Base-by-base conservation (phyloP, 1,140 invertebrate species). In the Trichonephila inaurata region DNA sequence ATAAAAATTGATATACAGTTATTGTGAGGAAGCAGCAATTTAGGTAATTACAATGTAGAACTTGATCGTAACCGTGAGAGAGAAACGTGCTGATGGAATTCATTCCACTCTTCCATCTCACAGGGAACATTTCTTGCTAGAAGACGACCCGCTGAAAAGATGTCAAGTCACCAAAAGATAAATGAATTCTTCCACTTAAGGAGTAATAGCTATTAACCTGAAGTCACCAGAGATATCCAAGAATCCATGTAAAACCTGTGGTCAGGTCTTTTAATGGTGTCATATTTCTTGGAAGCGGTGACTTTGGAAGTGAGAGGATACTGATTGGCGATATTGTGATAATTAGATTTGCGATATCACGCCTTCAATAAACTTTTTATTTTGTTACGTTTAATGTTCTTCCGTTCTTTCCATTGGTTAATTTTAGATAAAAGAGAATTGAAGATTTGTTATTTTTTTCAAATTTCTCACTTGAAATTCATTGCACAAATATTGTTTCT, bases 291-390 rank as follows among this genome's bases (percentile, higher is more conserved):
- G 72, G 72, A 77, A 77, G 18, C 28, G 28, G 72, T 77, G 72
- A 40, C 72, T 77, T 28, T 16, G 28, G 0, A 33, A 77, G 16
- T 18, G 28, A 33, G 18, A 33, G 33, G 33, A 72, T 18, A 16
- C 28, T 40, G 24, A 33, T 77, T 6, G 28, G 10, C 24, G 33
- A 33, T 40, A 77, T 77, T 4, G 33, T 19, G 33, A 18, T 77
- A 77, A 77, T 77, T 77, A 77, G 72, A 77, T 77, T 77, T 77
- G 72, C 72, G 18, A 8, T 77, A 77, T 77, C 72, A 77, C 72
- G 72, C 72, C 28, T 33, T 14, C 4, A 77, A 28, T 33, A 14
- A 16, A 18, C 18, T 64, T 19, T 21, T 64, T 64, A n/a, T 62
- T 21, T 64, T 77, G 28, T 40, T 77, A 6, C 14, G 24, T 77